Conservation (phyloP, 2,888 invertebrate species). For the Odontomyia ornata region DNA sequence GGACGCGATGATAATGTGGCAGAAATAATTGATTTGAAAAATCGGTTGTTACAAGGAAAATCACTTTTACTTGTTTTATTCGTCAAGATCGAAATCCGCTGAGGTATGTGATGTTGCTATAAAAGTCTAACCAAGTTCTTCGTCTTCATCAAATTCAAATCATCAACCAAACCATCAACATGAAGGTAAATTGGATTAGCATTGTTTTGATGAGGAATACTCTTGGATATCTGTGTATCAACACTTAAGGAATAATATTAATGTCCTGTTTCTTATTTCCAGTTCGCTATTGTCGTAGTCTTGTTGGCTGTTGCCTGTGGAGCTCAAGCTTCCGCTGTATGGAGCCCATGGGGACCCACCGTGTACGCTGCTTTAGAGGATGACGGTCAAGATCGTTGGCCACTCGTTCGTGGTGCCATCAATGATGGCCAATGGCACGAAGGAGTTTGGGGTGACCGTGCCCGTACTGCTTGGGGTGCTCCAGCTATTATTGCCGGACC, state of each 20-base stretch:
- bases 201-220: background rate
- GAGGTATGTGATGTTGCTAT: background rate
- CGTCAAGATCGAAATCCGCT: background rate
- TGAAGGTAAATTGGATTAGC: constrained; percentile 58
- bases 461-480: constrained; percentile 1
- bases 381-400: constrained; percentile 11
- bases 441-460: constrained; percentile 48
- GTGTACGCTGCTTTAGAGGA: constrained; percentile 33
- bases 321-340: constrained; percentile 49
- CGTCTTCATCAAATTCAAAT: background rate
- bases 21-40: background rate
- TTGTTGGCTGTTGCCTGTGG: constrained; percentile 55
- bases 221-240: background rate
- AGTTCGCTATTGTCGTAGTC: constrained; percentile 58
- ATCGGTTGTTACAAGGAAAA: constrained; percentile 12
- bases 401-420: background rate
- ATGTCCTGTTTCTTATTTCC: constrained; percentile 42
- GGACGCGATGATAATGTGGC: too few species aligned
- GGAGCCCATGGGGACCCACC: constrained; percentile 29
- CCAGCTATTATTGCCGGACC: background rate
- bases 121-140: background rate
- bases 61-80: constrained; percentile 15
- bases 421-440: constrained; percentile 45
- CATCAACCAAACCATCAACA: constrained; percentile 54
- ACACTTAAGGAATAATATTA: background rate